phyloP scores from a whole-genome alignment of 2,797 vertebrate species.

The Agapornis canus region DNA sequence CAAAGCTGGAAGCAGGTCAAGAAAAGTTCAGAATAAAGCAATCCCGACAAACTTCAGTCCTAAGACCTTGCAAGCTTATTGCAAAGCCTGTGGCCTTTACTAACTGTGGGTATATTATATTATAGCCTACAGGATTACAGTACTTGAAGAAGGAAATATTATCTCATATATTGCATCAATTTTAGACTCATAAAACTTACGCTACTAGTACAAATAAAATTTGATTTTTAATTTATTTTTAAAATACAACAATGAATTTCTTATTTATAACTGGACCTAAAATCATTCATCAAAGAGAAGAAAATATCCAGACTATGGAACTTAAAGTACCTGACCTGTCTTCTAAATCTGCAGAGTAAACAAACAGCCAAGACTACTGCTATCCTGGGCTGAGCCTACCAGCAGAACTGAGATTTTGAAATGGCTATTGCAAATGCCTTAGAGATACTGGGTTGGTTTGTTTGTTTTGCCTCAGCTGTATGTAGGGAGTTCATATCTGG shows the following conservation, averaged over 20 bases:
- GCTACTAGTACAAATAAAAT: background rate
- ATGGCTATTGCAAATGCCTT: background rate
- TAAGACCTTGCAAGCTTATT: background rate
- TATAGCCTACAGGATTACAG: background rate
- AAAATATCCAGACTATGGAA: background rate
- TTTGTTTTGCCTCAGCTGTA: background rate
- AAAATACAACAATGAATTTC: background rate
- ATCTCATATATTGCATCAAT: background rate
- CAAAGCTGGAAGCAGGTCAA: background rate
- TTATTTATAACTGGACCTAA: background rate
- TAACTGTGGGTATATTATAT: background rate
- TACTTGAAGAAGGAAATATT: background rate
- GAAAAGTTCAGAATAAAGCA: background rate
- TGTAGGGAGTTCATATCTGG: background rate
- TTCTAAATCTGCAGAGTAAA: background rate
- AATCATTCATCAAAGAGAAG: background rate
- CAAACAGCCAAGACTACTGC: rapidly evolving
- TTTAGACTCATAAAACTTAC: background rate
- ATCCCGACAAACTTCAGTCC: background rate
- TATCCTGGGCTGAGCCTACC: background rate
- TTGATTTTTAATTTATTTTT: background rate
- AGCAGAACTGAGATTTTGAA: background rate
- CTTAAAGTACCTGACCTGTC: background rate
- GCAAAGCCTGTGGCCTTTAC: background rate
- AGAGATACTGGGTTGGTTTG: background rate